These are phyloP conservation scores for Drosophila pachea DNA, from an alignment of 1,140 invertebrate species.

Conservation along the genomic window DNA sequence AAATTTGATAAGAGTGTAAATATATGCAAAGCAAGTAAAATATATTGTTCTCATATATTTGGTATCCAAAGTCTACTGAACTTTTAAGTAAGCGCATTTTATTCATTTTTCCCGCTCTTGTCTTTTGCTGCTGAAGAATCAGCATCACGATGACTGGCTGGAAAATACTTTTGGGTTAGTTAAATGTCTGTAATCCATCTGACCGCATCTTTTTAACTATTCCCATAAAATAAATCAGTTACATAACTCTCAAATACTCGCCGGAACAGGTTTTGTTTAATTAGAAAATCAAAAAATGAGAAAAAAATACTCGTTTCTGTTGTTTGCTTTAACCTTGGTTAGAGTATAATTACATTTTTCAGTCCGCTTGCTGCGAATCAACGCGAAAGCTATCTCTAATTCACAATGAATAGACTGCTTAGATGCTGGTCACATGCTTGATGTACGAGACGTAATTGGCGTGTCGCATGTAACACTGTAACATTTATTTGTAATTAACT, in stretches of 20 bases:
- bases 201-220: not conserved
- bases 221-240: constrained; percentile 13
- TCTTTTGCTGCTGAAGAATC: not conserved
- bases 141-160: constrained; percentile 36
- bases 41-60: not conserved
- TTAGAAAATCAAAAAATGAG: constrained; percentile 23
- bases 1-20: no score
- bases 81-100: not conserved
- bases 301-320: constrained; percentile 40
- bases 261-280: constrained; percentile 47
- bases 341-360: constrained; percentile 37
- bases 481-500: not conserved
- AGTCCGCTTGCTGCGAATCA: constrained; percentile 14
- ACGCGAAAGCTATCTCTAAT: not conserved
- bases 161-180: not conserved
- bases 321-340: constrained; percentile 31
- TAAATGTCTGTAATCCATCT: not conserved
- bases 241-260: constrained; percentile 31
- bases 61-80: not conserved
- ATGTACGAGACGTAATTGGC: not conserved
- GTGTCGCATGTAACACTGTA: not conserved
- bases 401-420: constrained; percentile 10
- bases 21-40: not conserved
- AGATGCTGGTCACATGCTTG: constrained; percentile 4
- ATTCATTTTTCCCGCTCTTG: not conserved